Conservation (phyloP, 2,113 vertebrate genomes). For the Dunckerocampus dactyliophorus region DNA sequence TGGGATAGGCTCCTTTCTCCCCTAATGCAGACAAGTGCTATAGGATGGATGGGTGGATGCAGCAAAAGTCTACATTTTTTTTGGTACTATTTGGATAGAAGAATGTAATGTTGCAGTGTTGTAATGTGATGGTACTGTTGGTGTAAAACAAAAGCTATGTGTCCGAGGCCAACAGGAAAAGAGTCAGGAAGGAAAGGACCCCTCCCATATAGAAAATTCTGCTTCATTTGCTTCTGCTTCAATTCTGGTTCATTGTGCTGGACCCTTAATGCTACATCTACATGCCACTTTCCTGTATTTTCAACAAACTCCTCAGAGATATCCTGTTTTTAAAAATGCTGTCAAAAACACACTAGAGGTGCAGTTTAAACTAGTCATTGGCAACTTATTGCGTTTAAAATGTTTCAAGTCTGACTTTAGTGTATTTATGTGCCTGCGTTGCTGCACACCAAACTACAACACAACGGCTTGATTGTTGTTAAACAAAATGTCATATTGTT, state of each 20-base stretch:
- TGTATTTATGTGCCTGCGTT: not conserved
- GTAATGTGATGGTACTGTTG: not conserved
- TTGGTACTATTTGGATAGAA: too few species aligned
- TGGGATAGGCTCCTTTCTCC: too few species aligned
- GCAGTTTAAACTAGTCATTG: not conserved
- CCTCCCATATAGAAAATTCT: conserved; percentile 28
- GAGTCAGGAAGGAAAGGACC: conserved; percentile 51
- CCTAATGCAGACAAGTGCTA: too few species aligned
- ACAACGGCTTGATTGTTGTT: not conserved
- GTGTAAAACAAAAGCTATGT: conserved; percentile 26
- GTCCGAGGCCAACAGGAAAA: conserved; percentile 33
- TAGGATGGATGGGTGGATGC: too few species aligned
- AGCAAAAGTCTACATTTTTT: too few species aligned
- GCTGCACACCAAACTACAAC: not conserved
- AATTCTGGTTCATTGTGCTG: conserved; percentile 27
- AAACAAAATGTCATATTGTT: not conserved
- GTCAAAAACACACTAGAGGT: too few species aligned
- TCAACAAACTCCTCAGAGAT: accelerated
- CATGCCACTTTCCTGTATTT: not conserved
- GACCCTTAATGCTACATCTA: not conserved
- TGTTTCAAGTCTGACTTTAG: not conserved
- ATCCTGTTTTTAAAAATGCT: not conserved
- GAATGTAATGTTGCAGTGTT: not conserved
- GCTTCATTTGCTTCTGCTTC: too few species aligned
- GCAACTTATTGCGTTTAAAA: not conserved